These are phyloP conservation scores for Cariama cristata DNA, from an alignment of 2,113 vertebrate genomes.

Conservation along the genomic window DNA sequence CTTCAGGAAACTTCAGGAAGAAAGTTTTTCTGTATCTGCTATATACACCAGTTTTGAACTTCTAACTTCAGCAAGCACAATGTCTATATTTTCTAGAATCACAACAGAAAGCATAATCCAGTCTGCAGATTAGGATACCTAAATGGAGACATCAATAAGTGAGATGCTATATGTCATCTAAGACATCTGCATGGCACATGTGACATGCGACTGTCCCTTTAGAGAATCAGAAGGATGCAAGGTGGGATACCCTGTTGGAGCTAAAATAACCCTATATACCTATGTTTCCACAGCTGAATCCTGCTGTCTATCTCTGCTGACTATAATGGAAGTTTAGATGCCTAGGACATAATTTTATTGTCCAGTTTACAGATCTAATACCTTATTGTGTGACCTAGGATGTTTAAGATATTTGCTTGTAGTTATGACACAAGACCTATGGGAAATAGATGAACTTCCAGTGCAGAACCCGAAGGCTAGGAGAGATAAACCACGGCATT, in stretches of 20 bases:
- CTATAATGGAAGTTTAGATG: not conserved
- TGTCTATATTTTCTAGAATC: not conserved
- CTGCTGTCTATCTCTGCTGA: not conserved
- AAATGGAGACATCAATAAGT: not conserved
- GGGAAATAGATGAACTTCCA: not conserved
- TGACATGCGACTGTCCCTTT: not conserved
- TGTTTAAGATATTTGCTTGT: not conserved
- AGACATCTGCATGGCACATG: not conserved
- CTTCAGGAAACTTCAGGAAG: not conserved
- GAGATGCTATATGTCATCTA: not conserved
- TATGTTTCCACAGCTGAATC: not conserved
- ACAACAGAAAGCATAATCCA: not conserved
- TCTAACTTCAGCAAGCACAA: not conserved
- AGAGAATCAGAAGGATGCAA: not conserved
- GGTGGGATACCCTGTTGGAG: not conserved
- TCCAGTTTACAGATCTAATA: not conserved
- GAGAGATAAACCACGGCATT: not conserved
- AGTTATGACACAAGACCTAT: not conserved
- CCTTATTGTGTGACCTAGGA: not conserved
- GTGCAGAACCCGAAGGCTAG: not conserved
- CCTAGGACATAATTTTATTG: not conserved
- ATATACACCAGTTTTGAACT: not conserved
- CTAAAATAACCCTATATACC: not conserved
- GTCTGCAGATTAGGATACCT: not conserved
- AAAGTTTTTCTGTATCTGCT: not conserved